Conservation (phyloP, 2,888 invertebrate species). For the Sclerodermus sp. region DNA sequence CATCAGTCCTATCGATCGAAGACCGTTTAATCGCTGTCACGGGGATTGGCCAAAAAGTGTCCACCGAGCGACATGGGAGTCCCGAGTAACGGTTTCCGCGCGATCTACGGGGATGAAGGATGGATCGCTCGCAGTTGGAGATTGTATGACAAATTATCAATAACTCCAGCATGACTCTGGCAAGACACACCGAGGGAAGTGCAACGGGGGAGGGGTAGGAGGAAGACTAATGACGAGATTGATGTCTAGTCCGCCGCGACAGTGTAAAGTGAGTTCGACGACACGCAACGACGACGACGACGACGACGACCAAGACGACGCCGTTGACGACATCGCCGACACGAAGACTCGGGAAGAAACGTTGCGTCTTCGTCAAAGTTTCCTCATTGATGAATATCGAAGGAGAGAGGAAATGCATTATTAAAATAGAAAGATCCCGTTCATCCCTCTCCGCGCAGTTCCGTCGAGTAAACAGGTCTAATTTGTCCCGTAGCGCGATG, state of each 20-base stretch:
- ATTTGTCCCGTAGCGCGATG: no score
- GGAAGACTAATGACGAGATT: slow-evolving; percentile 41
- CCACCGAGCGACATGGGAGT: slow-evolving; percentile 10
- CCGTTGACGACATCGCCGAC: no score
- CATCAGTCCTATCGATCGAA: slow-evolving; percentile 9
- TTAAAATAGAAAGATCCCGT: no score
- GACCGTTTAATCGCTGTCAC: slow-evolving; percentile 19
- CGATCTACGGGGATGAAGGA: slow-evolving; percentile 31
- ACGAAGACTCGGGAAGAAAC: no score
- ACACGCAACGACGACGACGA: no score
- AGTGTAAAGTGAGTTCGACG: slow-evolving; percentile 26
- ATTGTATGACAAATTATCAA: slow-evolving; percentile 44
- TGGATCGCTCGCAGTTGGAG: slow-evolving; percentile 31
- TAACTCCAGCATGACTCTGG: slow-evolving; percentile 34
- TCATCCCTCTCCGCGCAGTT: no score
- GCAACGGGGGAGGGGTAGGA: slow-evolving; percentile 9
- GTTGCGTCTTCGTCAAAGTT: no score
- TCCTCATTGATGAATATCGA: no score
- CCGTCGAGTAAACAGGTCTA: no score
- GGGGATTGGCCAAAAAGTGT: slow-evolving; percentile 18
- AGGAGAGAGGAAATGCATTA: no score
- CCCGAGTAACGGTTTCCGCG: slow-evolving; percentile 17
- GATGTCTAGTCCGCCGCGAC: slow-evolving; percentile 28
- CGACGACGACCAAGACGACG: no score
- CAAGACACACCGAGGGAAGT: slow-evolving; percentile 20